These are phyloP conservation scores for Drosophila nigromelanica DNA, from an alignment of 1,140 invertebrate genomes.

Conservation along the genomic window DNA sequence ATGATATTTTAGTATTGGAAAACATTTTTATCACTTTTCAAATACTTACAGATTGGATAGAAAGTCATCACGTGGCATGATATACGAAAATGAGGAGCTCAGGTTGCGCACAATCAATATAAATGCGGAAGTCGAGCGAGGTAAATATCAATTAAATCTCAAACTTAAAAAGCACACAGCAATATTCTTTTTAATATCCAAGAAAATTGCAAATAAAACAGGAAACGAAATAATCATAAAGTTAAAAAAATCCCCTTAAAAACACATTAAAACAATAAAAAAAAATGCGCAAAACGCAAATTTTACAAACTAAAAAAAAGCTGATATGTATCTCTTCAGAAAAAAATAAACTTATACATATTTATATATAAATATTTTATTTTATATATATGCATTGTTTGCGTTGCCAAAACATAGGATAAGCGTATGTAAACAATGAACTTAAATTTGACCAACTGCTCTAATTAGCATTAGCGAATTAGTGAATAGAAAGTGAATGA, in stretches of 20 bases:
- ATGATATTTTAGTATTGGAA: conserved; percentile 21
- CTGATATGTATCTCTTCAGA: conserved; percentile 26
- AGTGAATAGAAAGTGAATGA: background rate
- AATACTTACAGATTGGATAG: conserved; percentile 88
- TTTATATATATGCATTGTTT: conserved; percentile 35
- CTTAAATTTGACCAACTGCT: conserved; percentile 56
- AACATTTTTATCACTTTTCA: conserved; percentile 10
- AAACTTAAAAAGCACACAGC: background rate
- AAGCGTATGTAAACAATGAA: conserved; percentile 67
- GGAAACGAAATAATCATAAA: conserved; percentile 57
- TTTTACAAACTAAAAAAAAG: conserved; percentile 39
- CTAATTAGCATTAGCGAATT: conserved; percentile 29
- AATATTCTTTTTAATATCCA: background rate
- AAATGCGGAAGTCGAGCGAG: conserved; percentile 96
- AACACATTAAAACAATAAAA: conserved; percentile 58
- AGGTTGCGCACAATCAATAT: conserved; percentile 94
- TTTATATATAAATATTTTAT: conserved; percentile 17
- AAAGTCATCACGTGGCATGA: conserved; percentile 93
- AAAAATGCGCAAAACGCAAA: conserved; percentile 31
- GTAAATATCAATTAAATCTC: conserved; percentile 84
- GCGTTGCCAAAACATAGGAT: conserved; percentile 66
- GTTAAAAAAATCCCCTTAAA: conserved; percentile 65
- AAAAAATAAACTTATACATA: conserved; percentile 23
- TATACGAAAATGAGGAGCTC: conserved; percentile 96
- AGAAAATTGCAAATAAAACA: conserved; percentile 33